Percentiles rank a stretch among this genome's conserved stretches.
Conservation (phyloP, 1,140 invertebrate genomes). For the Radopholus similis region DNA sequence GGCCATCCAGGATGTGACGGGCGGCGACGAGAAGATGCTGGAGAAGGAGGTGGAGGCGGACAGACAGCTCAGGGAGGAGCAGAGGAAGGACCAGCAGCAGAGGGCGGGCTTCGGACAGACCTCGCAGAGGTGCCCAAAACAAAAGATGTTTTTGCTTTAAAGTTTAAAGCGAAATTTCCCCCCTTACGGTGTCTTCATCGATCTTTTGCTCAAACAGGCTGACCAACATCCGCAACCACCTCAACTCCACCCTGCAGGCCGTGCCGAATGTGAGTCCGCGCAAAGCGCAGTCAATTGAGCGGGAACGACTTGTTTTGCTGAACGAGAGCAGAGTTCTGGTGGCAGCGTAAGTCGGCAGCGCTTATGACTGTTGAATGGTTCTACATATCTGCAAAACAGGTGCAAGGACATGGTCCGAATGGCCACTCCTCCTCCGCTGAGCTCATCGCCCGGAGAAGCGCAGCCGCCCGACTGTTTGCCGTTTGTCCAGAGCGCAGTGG, state of each 20-base stretch:
- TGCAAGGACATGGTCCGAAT: conserved; percentile 23
- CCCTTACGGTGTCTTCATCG: no score
- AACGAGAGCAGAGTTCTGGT: conserved; percentile 4
- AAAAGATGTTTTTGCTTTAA: background rate
- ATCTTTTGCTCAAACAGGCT: background rate
- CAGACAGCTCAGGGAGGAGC: background rate
- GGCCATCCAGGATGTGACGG: background rate
- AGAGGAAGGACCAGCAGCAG: background rate
- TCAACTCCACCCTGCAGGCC: conserved; percentile 13
- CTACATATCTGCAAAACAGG: background rate
- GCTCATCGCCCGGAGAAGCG: background rate
- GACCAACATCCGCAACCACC: conserved; percentile 12
- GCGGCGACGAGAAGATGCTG: background rate
- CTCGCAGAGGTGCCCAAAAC: background rate
- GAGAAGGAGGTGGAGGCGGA: background rate
- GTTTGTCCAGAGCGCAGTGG: conserved; percentile 20
- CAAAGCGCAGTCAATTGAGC: background rate
- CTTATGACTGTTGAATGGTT: background rate
- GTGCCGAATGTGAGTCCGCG: conserved; percentile 21
- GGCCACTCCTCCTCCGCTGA: conserved; percentile 2
- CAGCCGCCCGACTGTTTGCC: background rate
- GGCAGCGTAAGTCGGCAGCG: conserved; percentile 4
- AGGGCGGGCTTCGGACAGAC: conserved; percentile 11
- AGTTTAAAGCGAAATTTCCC: no score
- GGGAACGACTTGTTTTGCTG: conserved; percentile 2